Base-by-base conservation (phyloP, 23 tunicate genomes). In the Oikopleura vanhoeffeni region DNA sequence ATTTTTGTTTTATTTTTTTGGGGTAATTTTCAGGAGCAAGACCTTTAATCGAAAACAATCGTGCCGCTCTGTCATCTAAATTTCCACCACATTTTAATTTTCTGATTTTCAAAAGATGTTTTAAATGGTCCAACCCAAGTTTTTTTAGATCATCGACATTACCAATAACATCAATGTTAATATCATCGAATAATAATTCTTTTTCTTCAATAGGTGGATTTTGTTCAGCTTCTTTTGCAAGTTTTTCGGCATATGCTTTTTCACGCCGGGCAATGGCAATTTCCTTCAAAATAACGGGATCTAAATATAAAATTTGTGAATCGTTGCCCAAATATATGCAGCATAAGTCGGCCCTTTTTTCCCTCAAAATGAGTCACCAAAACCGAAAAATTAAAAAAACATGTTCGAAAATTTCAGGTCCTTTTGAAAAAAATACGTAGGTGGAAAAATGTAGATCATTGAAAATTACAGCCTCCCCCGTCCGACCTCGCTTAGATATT, bases 31-130 rank as follows among this genome's bases (percentile, higher is more conserved):
- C 79, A 2, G 79, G 79, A 18, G 34, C 4, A 32, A 71, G 79
- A 32, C 79, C 79, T 32, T 32, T 28, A 13, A 71, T 38, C 27
- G 79, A 71, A 71, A 71, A 71, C 27, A 71, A 38, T 38, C 79
- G 27, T 24, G 27, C 35, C 2, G 79, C 79, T 13, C 79, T 18
- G 27, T 71, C 79, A 2, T 71, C 3, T 30, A 71, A 71, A 30
- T 71, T 71, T 33, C 79, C 79, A 38, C 79, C 79, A 71, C 79
- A 71, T 71, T 71, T 71, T 18, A 71, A 30, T 38, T 71, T 71
- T 18, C 79, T 33, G 36, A 30, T 71, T 30, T 18, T 2, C 3
- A 71, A 30, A 30, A 30, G 34, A 30, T 13, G 32, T 71, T 71
- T 71, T 38, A 71, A 71, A 71, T 71, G 79, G 79, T 71, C 79